Evolutionary conservation across 2,888 invertebrate species (phyloP), one percentile per base, ranked within the genome.

Genomic region (Rhaphigaster nebulosa): DNA sequence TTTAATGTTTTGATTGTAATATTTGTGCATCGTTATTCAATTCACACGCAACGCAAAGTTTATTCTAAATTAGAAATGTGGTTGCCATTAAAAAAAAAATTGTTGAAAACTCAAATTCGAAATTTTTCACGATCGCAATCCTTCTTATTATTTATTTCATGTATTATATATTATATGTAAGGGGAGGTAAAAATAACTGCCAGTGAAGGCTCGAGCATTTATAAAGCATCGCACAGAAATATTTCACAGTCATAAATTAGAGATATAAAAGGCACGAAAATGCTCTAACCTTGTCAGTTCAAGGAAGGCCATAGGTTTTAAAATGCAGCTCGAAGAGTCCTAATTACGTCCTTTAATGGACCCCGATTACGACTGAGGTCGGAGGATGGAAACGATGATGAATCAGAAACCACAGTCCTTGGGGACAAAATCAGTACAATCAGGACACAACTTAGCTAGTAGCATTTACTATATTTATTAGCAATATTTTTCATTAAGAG

Each of bases 331-430:
- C 65, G 20, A 65, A 65, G 12, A 65, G 29, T 29, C 15, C 15
- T 65, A 29, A 65, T 29, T 29, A 65, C 2, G 65, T 65, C 29
- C 29, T 65, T 65, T 65, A 29, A 65, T 65, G 29, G 65, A 12
- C 65, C 1, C 29, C 29, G 65, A 65, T 65, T 29, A 65, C 65
- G 65, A 65, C 29, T 29, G 29, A 65, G 65, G 65, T 65, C 65
- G 65, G 65, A 65, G 65, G 65, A 29, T 65, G 65, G 65, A 65
- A 65, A 65, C 29, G 65, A 29, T 65, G 65, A 65, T 65, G 13
- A 65, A 65, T 65, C 15, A 23, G 29, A 29, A 65, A 65, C 15
- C 29, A 2, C 18, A 15, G 29, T 4, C 29, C 65, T 65, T 65
- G 60, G 15, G 0, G 65, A 15, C 29, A 29, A 3, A 60, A 3